Base-by-base conservation (phyloP, 92 coral and sea anemone species). In the Pocillopora grandis region DNA sequence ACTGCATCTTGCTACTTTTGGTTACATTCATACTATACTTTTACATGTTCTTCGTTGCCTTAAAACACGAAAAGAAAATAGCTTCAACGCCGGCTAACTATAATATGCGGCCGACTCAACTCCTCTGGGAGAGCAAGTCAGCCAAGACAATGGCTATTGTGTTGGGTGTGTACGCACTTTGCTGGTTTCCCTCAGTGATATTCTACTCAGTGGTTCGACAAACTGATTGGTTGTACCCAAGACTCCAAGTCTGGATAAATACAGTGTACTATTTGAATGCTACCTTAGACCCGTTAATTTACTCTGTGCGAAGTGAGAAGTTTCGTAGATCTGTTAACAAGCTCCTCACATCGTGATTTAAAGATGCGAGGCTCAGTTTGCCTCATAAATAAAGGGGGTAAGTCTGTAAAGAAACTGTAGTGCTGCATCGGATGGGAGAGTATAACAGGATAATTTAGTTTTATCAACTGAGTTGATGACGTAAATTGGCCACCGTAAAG, bases 111-210 rank as follows among this genome's bases (percentile, higher is more conserved):
- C 19, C 74, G 0, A 15, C 86, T 20, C 62, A 60, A 14, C 73
- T 42, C 35, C 86, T 79, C 1, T 83, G 86, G 86, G 86, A 83
- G 72, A 58, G 86, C 52, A 83, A 74, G 31, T 73, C 80, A 4
- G 72, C 86, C 27, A 62, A 83, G 56, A 83, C 86, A 23, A 83
- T 83, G 86, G 86, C 79, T 1, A 83, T 83, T 21, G 74, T 83
- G 0, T 35, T 83, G 62, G 86, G 86, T 14, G 86, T 83, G 52
- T 83, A 49, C 14, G 57, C 76, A 66, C 12, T 65, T 61, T 72
- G 86, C 31, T 83, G 86, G 86, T 72, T 83, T 12, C 86, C 86
- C 1, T 83, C 86, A 0, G 80, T 83, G 57, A 79, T 21, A 16
- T 83, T 83, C 49, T 83, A 83, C 20, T 27, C 86, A 1, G 86